Evolutionary conservation across 1,140 invertebrate species (phyloP).

Genomic region (Drosophila insularis): DNA sequence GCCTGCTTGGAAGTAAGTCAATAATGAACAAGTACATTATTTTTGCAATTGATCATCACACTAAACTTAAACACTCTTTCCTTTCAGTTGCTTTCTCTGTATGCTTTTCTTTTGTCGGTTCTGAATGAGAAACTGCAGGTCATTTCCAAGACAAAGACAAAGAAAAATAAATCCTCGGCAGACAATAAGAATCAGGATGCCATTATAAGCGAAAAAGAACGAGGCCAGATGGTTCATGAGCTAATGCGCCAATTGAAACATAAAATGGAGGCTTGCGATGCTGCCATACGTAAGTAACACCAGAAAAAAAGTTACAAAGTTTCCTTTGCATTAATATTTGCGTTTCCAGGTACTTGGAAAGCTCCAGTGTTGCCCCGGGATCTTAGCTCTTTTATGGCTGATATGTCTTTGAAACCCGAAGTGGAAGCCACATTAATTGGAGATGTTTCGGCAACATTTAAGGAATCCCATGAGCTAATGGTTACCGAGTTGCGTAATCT

Average conservation of each 20-base stretch:
- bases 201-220: constrained; percentile 73
- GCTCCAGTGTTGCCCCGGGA: constrained; percentile 63
- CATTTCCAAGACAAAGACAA: constrained; percentile 63
- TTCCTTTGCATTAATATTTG: not conserved
- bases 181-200: constrained; percentile 52
- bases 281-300: constrained; percentile 60
- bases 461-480: constrained; percentile 78
- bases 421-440: constrained; percentile 72
- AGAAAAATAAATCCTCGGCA: constrained; percentile 41
- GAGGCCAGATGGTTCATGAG: constrained; percentile 67
- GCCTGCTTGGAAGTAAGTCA: constrained; percentile 66
- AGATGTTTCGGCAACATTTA: constrained; percentile 76
- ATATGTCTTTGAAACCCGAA: constrained; percentile 80
- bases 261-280: constrained; percentile 70
- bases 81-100: constrained; percentile 74
- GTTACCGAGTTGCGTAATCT: constrained; percentile 75
- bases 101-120: constrained; percentile 76
- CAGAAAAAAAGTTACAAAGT: not conserved
- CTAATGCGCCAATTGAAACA: constrained; percentile 77
- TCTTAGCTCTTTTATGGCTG: constrained; percentile 76
- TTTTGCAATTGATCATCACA: too few species aligned
- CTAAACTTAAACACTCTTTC: not conserved
- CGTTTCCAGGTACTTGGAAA: constrained; percentile 67
- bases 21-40: too few species aligned
- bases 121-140: constrained; percentile 76